Evolutionary conservation across 2,888 invertebrate genomes (phyloP).

Genomic region (Bibio marci): DNA sequence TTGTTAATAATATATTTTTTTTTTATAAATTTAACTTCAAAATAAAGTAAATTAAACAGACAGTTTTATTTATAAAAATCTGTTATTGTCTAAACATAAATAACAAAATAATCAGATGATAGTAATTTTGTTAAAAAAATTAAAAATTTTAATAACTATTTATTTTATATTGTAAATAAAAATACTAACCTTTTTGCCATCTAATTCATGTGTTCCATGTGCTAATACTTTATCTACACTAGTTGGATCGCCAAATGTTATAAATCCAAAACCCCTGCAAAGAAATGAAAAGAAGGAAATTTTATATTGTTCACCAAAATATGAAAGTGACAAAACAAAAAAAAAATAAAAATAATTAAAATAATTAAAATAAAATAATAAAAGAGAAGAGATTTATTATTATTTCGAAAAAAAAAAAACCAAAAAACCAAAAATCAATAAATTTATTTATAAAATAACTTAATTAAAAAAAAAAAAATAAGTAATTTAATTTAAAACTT

Average conservation of each 20-base stretch:
- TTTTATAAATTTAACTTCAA: no score
- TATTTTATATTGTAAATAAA: no score
- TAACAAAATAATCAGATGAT: no score
- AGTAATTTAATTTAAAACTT: no score
- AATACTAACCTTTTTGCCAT: slow-evolving; percentile 91
- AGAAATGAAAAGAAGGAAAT: slow-evolving; percentile 9
- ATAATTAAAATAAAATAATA: not conserved
- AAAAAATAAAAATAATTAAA: not conserved
- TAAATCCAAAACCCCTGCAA: slow-evolving; percentile 98
- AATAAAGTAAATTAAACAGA: no score
- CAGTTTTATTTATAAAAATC: no score
- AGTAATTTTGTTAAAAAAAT: no score
- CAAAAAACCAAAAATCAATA: not conserved
- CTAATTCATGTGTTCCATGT: slow-evolving; percentile 96
- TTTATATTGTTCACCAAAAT: not conserved
- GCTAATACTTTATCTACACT: slow-evolving; percentile 99
- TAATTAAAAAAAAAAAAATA: no score
- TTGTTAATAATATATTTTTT: no score
- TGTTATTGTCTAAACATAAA: no score
- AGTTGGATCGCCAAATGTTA: slow-evolving; percentile 96
- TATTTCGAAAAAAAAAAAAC: not conserved
- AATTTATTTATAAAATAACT: not conserved
- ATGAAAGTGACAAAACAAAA: not conserved
- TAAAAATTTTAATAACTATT: no score
- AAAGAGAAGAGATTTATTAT: not conserved